Conservation (phyloP, 23 tunicate species). For the Trididemnum clinides region DNA sequence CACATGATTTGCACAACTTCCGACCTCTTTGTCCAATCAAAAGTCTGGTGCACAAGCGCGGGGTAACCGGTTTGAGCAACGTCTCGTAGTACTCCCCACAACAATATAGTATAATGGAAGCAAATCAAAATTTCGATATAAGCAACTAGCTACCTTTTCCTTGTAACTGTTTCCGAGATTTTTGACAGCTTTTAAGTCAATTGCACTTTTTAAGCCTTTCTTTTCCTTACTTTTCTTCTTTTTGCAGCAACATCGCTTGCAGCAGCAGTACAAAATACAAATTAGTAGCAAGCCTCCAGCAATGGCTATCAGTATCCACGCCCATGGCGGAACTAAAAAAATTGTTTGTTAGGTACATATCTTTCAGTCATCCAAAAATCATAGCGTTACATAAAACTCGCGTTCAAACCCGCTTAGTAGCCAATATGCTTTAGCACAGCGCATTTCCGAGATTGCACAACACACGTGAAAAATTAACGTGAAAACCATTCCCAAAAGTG, state of each 20-base stretch:
- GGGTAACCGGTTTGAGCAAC: no score
- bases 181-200: conserved; percentile 73
- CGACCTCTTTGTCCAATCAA: no score
- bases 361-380: neutral
- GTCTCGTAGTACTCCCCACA: no score
- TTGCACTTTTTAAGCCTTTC: conserved; percentile 90
- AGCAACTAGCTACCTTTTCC: conserved; percentile 82
- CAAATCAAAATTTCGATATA: no score
- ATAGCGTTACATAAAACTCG: neutral
- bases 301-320: conserved; percentile 90
- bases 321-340: conserved; percentile 81
- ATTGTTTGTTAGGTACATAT: neutral
- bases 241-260: conserved; percentile 92
- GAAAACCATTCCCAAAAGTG: no score
- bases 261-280: conserved; percentile 83
- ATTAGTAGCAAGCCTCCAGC: conserved; percentile 82
- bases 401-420: neutral
- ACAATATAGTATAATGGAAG: no score
- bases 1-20: no score
- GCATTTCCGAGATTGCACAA: no score
- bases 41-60: no score
- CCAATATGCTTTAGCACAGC: neutral
- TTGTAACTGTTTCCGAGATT: conserved; percentile 79
- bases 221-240: conserved; percentile 89
- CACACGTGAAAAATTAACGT: no score